Evolutionary conservation across 2,888 invertebrate genomes (phyloP), one percentile per base, ranked within the genome.

Genomic region (Spialia ferax): DNA sequence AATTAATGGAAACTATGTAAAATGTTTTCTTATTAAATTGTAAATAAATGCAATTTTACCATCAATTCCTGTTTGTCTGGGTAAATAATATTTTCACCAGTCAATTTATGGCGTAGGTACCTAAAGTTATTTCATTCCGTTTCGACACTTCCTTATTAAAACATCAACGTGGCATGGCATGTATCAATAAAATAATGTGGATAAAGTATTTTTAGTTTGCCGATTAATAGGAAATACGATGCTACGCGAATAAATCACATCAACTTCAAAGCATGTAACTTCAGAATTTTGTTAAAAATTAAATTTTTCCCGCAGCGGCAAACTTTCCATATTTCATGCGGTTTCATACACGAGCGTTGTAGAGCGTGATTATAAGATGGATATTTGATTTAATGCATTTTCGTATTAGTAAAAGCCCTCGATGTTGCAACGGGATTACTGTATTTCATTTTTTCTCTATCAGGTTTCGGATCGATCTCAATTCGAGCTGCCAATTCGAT

Each of bases 201-300:
- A 32, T 35, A 42, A 15, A 18, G 45, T 8, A 8, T 45, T 45
- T 18, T 2, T 18, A 18, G 15, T 45, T 45, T 45, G 18, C 18
- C 45, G 18, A 45, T 45, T 45, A 86, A 88, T 84, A 81, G 79
- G 83, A 81, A 87, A 86, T 82, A 83, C 82, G 81, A 79, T 77
- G 78, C 77, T 76, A 83, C 83, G 86, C 84, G 84, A 87, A 90
- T 91, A 91, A 90, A 90, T 91, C 88, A 88, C 77, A 79, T 75
- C 78, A 80, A 84, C 83, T 84, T 87, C 83, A 88, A 90, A 90
- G 88, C 85, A 88, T 75, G 71, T 81, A 81, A 84, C 84, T 79
- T 75, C 75, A 77, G 79, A 79, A 74, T 84, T 88, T 88, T 82
- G 76, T 80, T 78, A 80, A 86, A 83, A 88, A 86, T 87, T 86